These are phyloP conservation scores for Pseudorhombus dupliciocellatus DNA, from an alignment of 2,113 vertebrate species.

Conservation along the genomic window DNA sequence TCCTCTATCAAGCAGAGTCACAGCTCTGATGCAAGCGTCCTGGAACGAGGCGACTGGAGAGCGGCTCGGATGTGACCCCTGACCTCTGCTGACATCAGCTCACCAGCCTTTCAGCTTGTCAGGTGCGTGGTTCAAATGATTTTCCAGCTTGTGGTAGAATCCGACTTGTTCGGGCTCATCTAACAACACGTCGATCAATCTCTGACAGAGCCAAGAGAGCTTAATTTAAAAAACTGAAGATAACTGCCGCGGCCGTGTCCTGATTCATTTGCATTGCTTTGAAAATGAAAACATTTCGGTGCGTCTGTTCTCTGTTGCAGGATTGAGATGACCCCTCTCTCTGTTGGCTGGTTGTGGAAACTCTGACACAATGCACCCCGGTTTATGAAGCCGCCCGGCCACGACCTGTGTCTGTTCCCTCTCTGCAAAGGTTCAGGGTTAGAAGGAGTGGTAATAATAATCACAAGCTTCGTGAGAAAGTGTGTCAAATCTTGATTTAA, in stretches of 20 bases:
- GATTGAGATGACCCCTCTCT: background rate
- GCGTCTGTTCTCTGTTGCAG: constrained; percentile 35
- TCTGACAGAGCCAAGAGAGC: background rate
- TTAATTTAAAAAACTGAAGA: too few relatives aligned
- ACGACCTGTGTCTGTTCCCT: background rate
- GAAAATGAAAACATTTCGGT: background rate
- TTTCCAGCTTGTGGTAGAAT: too few relatives aligned
- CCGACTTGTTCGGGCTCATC: too few relatives aligned
- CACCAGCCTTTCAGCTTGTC: too few relatives aligned
- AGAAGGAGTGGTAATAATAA: background rate
- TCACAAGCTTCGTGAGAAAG: background rate
- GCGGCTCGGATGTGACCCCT: too few relatives aligned
- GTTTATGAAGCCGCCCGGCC: background rate
- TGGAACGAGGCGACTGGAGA: too few relatives aligned
- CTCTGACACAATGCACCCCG: background rate
- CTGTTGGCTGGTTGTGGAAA: constrained; percentile 1
- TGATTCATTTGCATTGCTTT: background rate
- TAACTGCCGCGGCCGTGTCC: too few relatives aligned
- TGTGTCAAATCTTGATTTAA: background rate
- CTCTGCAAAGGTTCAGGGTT: background rate
- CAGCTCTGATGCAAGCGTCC: too few relatives aligned
- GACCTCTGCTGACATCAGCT: too few relatives aligned
- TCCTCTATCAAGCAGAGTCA: too few relatives aligned
- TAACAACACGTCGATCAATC: too few relatives aligned
- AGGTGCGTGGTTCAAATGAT: too few relatives aligned